These are phyloP conservation scores for Petaurus breviceps DNA, from an alignment of 2,113 vertebrate genomes.

Conservation along the genomic window DNA sequence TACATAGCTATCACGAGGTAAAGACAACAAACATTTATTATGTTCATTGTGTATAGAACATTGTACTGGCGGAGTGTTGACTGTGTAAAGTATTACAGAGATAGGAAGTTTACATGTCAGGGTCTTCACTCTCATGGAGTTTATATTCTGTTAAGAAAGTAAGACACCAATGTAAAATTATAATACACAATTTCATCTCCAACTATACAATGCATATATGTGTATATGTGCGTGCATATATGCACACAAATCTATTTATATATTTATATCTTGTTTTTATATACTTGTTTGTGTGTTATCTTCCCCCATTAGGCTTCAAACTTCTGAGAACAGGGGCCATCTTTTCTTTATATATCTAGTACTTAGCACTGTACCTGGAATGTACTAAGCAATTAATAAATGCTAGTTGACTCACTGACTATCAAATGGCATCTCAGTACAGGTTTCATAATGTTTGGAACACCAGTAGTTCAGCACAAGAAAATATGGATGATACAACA, in stretches of 20 bases:
- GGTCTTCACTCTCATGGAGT: too few relatives aligned
- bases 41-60: too few relatives aligned
- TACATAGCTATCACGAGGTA: conserved; percentile 42
- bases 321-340: not conserved
- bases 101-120: too few relatives aligned
- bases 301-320: not conserved
- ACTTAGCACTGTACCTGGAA: not conserved
- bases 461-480: not conserved
- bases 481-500: not conserved
- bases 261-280: not conserved
- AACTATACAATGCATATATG: too few relatives aligned
- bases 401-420: not conserved
- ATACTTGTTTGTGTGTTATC: not conserved
- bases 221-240: too few relatives aligned
- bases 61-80: too few relatives aligned
- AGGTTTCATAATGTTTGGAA: not conserved
- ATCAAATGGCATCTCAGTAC: not conserved
- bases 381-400: not conserved
- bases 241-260: too few relatives aligned
- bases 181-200: too few relatives aligned
- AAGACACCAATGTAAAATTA: too few relatives aligned
- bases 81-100: too few relatives aligned
- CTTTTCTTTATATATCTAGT: not conserved
- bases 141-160: too few relatives aligned
- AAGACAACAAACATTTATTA: too few relatives aligned